Conservation (phyloP, 2,888 invertebrate species). For the Labia minor region DNA sequence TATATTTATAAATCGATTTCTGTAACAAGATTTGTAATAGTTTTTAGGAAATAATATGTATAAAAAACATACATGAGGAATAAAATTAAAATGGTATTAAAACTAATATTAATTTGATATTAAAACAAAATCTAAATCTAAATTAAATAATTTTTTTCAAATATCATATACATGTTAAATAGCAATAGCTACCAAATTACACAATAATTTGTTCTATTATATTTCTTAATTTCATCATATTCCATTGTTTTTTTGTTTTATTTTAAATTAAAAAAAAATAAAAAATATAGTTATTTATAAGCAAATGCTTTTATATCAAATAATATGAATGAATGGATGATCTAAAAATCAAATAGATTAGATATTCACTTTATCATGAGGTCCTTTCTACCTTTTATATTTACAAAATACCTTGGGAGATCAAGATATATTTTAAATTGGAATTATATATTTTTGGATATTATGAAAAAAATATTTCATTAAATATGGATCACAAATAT, state of each 20-base stretch:
- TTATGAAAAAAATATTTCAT: not conserved
- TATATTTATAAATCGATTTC: too few species aligned
- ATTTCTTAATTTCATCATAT: not conserved
- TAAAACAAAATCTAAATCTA: not conserved
- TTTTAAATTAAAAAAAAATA: not conserved
- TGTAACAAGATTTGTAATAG: too few species aligned
- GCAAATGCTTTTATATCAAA: not conserved
- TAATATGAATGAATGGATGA: not conserved
- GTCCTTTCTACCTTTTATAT: not conserved
- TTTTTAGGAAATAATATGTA: too few species aligned
- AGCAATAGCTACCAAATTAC: not conserved
- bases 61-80: too few species aligned
- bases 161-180: not conserved
- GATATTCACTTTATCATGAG: not conserved
- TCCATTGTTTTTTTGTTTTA: not conserved
- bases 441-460: not conserved
- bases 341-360: not conserved
- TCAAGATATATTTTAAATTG: not conserved
- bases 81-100: too few species aligned
- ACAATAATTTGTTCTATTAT: not conserved
- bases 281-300: not conserved
- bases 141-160: not conserved
- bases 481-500: not conserved
- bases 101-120: too few species aligned
- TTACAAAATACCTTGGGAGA: not conserved